Conservation (phyloP, 2,888 invertebrate species). For the Eutolmus rufibarbis region DNA sequence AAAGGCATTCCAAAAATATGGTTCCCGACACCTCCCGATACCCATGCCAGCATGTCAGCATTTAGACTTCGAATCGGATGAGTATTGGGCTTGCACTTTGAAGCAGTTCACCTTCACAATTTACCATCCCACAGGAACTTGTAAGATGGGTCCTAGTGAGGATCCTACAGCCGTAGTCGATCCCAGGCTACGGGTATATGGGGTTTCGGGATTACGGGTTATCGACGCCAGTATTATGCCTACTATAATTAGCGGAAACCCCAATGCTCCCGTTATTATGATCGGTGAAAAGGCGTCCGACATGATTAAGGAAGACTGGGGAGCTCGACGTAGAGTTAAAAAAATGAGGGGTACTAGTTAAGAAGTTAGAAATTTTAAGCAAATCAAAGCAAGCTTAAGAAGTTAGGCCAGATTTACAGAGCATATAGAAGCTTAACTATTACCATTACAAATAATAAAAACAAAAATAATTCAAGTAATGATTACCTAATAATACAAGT, state of each 20-base stretch:
- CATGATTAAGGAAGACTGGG: constrained; percentile 88
- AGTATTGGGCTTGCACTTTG: constrained; percentile 86
- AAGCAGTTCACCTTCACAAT: constrained; percentile 84
- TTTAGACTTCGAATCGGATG: constrained; percentile 75
- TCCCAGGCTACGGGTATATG: constrained; percentile 77
- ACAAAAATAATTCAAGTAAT: background rate
- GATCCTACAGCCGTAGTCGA: constrained; percentile 84
- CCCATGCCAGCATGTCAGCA: constrained; percentile 84
- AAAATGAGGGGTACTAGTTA: background rate
- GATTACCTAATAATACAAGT: background rate
- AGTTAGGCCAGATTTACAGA: background rate
- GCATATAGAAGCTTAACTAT: background rate
- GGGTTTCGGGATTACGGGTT: constrained; percentile 78
- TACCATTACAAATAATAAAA: background rate
- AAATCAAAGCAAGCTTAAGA: background rate
- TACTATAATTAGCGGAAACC: constrained; percentile 86
- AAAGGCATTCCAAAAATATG: constrained; percentile 80
- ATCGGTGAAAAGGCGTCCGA: constrained; percentile 90
- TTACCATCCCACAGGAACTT: constrained; percentile 85
- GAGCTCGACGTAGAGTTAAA: constrained; percentile 52
- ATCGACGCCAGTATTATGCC: constrained; percentile 91
- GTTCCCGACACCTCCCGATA: constrained; percentile 79
- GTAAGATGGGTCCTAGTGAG: constrained; percentile 83
- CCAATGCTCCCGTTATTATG: constrained; percentile 89
- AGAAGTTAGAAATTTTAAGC: background rate